Evolutionary conservation across 2,888 invertebrate species (phyloP).

Genomic region (Microctonus hyperodae): DNA sequence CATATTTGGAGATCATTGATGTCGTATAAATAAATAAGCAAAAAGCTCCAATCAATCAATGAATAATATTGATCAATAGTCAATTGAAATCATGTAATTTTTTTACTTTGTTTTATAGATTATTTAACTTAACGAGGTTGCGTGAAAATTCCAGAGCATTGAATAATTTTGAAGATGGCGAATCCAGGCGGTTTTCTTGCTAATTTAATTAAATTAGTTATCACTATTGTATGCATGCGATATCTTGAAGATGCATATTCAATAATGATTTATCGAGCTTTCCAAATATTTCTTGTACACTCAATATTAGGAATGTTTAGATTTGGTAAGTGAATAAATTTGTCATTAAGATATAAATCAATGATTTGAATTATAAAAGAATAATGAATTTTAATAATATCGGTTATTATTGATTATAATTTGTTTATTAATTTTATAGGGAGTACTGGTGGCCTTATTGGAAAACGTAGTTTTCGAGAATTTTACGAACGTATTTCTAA

Average conservation of each 20-base stretch:
- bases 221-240: conserved; percentile 53
- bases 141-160: conserved; percentile 4
- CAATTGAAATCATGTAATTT: neutral
- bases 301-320: conserved; percentile 56
- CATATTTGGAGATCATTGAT: neutral
- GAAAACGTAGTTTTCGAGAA: conserved; percentile 50
- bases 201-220: conserved; percentile 52
- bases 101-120: neutral
- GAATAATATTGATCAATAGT: neutral
- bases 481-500: conserved; percentile 56
- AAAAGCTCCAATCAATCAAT: neutral
- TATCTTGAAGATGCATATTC: conserved; percentile 48
- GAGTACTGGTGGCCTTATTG: conserved; percentile 43
- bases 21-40: neutral
- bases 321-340: conserved; percentile 51
- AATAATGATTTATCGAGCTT: conserved; percentile 50
- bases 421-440: conserved; percentile 43
- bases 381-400: neutral
- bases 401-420: conserved; percentile 23
- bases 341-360: neutral
- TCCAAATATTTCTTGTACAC: conserved; percentile 55
- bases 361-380: too few relatives aligned
- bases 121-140: neutral
- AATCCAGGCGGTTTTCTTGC: conserved; percentile 54
- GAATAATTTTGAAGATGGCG: conserved; percentile 46